Conservation (phyloP, 2,888 invertebrate genomes). For the Dermolepida albohirtum region DNA sequence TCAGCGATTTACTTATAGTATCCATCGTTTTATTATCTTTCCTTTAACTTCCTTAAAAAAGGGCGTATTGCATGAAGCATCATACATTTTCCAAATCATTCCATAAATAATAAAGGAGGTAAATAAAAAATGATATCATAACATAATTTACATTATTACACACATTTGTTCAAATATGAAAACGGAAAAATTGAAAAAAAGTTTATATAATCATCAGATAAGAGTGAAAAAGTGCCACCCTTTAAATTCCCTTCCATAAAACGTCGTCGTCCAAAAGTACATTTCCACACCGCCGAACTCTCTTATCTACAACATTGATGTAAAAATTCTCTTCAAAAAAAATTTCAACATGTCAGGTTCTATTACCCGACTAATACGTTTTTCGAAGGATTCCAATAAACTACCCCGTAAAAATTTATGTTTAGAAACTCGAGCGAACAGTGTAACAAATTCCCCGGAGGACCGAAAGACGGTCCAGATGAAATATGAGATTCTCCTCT, state of each 20-base stretch:
- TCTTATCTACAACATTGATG: slow-evolving; percentile 17
- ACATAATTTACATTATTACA: no score
- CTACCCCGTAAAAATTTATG: slow-evolving; percentile 32
- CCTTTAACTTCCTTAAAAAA: no score
- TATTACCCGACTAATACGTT: slow-evolving; percentile 27
- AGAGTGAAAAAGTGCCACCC: not conserved
- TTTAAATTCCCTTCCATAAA: slow-evolving; percentile 8
- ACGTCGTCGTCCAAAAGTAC: slow-evolving; percentile 4
- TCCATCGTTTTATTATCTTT: no score
- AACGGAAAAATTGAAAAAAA: slow-evolving; percentile 1
- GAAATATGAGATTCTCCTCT: slow-evolving; percentile 27
- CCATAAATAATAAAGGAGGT: no score
- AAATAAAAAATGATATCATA: no score
- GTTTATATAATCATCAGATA: slow-evolving; percentile 8
- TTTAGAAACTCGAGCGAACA: slow-evolving; percentile 27
- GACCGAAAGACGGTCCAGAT: slow-evolving; percentile 31
- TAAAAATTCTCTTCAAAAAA: slow-evolving; percentile 21
- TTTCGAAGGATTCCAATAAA: slow-evolving; percentile 31
- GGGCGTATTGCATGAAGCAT: no score
- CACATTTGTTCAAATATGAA: not conserved
- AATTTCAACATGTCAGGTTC: slow-evolving; percentile 32
- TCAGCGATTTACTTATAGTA: no score
- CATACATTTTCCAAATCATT: no score
- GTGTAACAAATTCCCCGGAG: slow-evolving; percentile 22
- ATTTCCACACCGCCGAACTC: slow-evolving; percentile 18